Evolutionary conservation across 2,797 vertebrate species (phyloP), one percentile per base, ranked within the genome.

Genomic region (Catharus ustulatus): DNA sequence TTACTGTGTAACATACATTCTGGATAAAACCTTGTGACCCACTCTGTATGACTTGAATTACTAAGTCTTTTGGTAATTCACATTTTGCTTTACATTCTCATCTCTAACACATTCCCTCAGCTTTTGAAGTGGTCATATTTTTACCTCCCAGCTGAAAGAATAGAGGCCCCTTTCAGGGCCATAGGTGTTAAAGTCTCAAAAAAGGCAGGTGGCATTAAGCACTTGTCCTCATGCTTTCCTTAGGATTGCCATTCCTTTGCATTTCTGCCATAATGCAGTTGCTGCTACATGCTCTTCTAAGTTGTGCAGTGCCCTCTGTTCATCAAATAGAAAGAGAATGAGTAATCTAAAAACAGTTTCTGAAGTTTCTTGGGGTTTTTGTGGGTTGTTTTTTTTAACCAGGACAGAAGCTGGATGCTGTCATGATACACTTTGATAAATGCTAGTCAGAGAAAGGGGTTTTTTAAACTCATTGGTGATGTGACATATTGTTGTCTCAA

Each of bases 311-410:
- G 55, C 36, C 11, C 27, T 54, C 43, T 58, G 5, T 27, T 30
- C 1, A 0, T 78, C 0, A 0, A 23, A 30, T 0, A 1, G 27
- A 30, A 61, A 15, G 11, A 66, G 27, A 40, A 49, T 30, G 13
- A 76, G 14, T 18, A 12, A 46, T n/a, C 13, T 43, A 43, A 73
- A 79, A 82, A 3, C 11, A 32, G 6, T 51, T 66, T 40, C 40
- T 76, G n/a, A 17, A 30, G 4, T 49, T 63, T 76, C 34, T 57
- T 49, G 9, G 23, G 43, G 9, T 43, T 18, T 43, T 43, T 43
- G 34, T 34, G 34, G 34, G 34, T 19, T 43, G 6, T 43, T 72
- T 52, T 9, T 55, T 77, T 67, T 68, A 15, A 19, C 5, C 0
- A 1, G 10, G 16, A 46, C n/a, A 49, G 63, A 71, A 80, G 30